Base-by-base conservation (phyloP, 2,797 vertebrate genomes). In the Peromyscus eremicus region DNA sequence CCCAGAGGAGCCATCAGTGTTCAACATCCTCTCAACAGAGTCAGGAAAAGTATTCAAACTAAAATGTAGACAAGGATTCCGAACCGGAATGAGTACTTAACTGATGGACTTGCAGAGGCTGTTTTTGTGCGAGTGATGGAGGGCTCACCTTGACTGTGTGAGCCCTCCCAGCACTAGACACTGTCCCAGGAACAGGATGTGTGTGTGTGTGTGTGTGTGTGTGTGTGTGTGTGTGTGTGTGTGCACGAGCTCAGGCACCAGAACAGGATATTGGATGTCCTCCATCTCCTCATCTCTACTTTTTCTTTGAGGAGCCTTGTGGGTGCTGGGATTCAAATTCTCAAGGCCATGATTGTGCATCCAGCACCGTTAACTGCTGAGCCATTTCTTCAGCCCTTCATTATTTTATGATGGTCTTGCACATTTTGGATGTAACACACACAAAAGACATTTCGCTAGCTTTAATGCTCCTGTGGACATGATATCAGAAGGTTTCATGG, bases 381-480 rank as follows among this genome's bases (percentile, higher is more conserved):
- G 60, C 34, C 88, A 43, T 89, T 57, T 89, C 70, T 60, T 71
- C 52, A 25, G 73, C 6, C 55, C 3, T 76, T 76, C 19, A 27
- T 12, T 37, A 16, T 17, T 40, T 60, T 89, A 40, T 80, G 25
- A 79, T 46, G 79, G 25, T 85, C 66, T 76, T 77, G 91, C 2
- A 25, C 66, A 80, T 87, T 96, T 94, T 88, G 21, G 75, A 76
- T 87, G 7, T 60, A 76, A 27, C 19, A 66, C 23, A 93, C 77
- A 93, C 43, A 81, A 62, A 94, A 57, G 73, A 93, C 64, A 95
- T 94, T 96, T 93, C n/a, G 21, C 91, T 85, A 90, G 55, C 43
- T 97, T 97, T 97, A 96, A 85, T 98, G 71, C 52, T 93, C 17
- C 77, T 52, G 46, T 25, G 37, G 84, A 95, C 84, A 93, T 95